These are phyloP conservation scores for Piscicola geometra DNA, from an alignment of 2,888 invertebrate genomes.

Conservation along the genomic window DNA sequence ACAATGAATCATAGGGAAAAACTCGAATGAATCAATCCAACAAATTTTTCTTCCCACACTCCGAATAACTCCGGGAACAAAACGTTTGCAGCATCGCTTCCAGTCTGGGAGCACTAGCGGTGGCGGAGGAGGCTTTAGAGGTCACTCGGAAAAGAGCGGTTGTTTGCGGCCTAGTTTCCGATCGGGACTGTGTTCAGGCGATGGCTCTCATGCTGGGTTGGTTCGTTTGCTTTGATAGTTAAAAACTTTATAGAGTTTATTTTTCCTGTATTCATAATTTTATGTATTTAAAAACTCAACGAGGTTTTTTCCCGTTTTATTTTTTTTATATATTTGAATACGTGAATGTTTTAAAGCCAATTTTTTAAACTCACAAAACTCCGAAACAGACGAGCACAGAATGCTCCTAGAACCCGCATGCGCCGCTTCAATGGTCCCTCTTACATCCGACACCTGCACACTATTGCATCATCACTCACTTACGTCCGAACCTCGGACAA, in stretches of 20 bases:
- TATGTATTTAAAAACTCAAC: background rate
- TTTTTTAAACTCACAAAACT: no score
- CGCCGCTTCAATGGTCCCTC: slow-evolving; percentile 58
- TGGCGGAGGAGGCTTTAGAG: slow-evolving; percentile 50
- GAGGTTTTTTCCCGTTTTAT: no score
- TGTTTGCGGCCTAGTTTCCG: slow-evolving; percentile 55
- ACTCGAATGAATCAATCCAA: background rate
- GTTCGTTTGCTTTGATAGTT: no score
- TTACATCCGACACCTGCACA: slow-evolving; percentile 54
- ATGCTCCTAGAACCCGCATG: slow-evolving; percentile 59
- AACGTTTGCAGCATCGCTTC: slow-evolving; percentile 57
- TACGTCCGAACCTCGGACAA: slow-evolving; percentile 45
- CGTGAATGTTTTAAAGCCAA: no score
- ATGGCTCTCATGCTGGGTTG: slow-evolving; percentile 56
- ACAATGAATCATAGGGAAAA: background rate
- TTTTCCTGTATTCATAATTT: background rate
- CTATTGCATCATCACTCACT: slow-evolving; percentile 49
- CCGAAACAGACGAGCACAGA: slow-evolving; percentile 58
- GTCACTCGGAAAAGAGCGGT: slow-evolving; percentile 49
- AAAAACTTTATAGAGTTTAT: background rate
- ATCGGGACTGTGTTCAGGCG: slow-evolving; percentile 56
- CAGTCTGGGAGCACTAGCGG: slow-evolving; percentile 55
- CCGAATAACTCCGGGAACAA: no score
- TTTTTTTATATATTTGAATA: no score
- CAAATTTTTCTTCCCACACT: no score